Base-by-base conservation (phyloP, 2,797 vertebrate genomes). In the Arvicola amphibius region DNA sequence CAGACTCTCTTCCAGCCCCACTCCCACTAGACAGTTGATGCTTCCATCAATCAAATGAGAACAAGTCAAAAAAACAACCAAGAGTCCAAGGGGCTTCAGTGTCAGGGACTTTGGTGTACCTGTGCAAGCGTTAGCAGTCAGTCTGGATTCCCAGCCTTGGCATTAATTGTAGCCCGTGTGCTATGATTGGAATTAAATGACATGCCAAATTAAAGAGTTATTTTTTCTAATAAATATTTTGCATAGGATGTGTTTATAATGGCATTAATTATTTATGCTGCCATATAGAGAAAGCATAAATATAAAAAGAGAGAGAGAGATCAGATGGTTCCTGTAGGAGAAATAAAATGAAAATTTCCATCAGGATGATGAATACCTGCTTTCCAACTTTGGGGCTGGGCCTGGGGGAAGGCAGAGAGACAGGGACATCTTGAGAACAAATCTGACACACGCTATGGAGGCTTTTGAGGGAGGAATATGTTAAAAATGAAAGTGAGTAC, bases 191-290 rank as follows among this genome's bases (percentile, higher is more conserved):
- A 97, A 97, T 97, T 97, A 97, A 98, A 95, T 94, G 97, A 74
- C 97, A 94, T 86, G 94, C 96, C 97, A 97, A 98, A 98, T 98
- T 97, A 97, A 96, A 97, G 96, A 97, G 94, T 97, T 98, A 97
- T 97, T 97, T 97, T 97, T 98, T 97, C 97, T 97, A 98, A 98
- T 97, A 98, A 97, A 98, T 98, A 97, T 97, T 98, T 97, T 97
- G 96, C 97, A 97, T 97, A 97, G 97, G 97, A 97, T 97, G 86
- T 97, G 97, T 97, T 98, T 96, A 95, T 97, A 97, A 97, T 71
- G 37, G 97, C 96, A 98, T 98, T 97, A 97, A 98, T 98, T 97
- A 98, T 98, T 97, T 97, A 97, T 71, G 56, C 89, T 73, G 93
- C 95, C 91, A 90, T 95, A 97, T 94, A 97, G 94, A 97, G 95